Evolutionary conservation across 2,888 invertebrate genomes (phyloP).

Genomic region (Thyatira batis): DNA sequence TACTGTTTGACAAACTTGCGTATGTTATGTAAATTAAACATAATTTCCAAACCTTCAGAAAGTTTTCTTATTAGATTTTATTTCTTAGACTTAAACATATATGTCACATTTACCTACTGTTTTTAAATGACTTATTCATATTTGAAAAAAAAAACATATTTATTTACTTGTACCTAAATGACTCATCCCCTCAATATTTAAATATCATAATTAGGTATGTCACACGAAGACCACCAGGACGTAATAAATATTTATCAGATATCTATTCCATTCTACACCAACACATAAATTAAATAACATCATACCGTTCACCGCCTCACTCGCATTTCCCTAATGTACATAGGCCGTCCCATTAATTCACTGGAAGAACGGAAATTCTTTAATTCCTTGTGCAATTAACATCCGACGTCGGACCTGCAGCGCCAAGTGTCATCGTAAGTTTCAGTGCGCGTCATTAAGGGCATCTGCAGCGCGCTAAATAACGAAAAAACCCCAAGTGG

Average conservation of each 20-base stretch:
- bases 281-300: slow-evolving; percentile 40
- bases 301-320: slow-evolving; percentile 27
- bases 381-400: slow-evolving; percentile 79
- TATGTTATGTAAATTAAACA: background rate
- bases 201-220: too few relatives aligned
- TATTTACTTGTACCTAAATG: too few relatives aligned
- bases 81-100: too few relatives aligned
- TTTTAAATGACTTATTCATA: too few relatives aligned
- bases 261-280: too few relatives aligned
- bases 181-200: too few relatives aligned
- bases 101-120: slow-evolving; percentile 1
- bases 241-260: too few relatives aligned
- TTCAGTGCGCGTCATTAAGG: slow-evolving; percentile 81
- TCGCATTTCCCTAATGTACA: slow-evolving; percentile 22
- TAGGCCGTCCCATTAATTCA: slow-evolving; percentile 66
- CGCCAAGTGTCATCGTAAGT: slow-evolving; percentile 82
- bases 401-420: slow-evolving; percentile 54
- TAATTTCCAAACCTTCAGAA: background rate
- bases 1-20: background rate
- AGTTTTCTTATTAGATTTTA: background rate
- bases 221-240: too few relatives aligned
- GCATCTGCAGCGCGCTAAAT: slow-evolving; percentile 80
- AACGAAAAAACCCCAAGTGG: slow-evolving; percentile 66
- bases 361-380: slow-evolving; percentile 74
- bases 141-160: too few relatives aligned